These are phyloP conservation scores for Ennomos erosarius DNA, from an alignment of 2,888 invertebrate genomes.

Conservation along the genomic window DNA sequence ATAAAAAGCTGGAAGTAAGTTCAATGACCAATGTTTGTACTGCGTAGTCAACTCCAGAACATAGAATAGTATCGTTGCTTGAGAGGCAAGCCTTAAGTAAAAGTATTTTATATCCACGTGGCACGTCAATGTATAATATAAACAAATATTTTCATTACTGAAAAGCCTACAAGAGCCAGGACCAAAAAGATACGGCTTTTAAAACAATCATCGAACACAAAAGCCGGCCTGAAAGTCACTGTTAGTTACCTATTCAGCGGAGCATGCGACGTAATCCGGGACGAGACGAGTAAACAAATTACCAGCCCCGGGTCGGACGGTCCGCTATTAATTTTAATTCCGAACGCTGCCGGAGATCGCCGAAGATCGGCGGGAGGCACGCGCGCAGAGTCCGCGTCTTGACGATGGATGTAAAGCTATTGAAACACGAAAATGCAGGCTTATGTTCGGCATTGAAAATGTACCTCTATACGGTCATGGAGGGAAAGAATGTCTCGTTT, in stretches of 20 bases:
- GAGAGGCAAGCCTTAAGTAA: no score
- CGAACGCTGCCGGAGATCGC: slow-evolving; percentile 76
- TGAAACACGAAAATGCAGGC: slow-evolving; percentile 23
- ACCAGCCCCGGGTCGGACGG: slow-evolving; percentile 69
- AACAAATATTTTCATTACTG: slow-evolving; percentile 11
- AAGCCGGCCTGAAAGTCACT: slow-evolving; percentile 63
- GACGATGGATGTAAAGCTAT: slow-evolving; percentile 19
- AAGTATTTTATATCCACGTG: no score
- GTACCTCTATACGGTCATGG: slow-evolving; percentile 8
- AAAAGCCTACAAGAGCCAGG: neutral
- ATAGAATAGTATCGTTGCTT: no score
- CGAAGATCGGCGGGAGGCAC: slow-evolving; percentile 73
- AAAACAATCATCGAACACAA: slow-evolving; percentile 39
- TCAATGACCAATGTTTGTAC: no score
- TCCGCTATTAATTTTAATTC: slow-evolving; percentile 84
- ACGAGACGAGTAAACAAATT: slow-evolving; percentile 83
- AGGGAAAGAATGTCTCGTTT: neutral
- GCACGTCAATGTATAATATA: no score
- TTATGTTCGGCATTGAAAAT: slow-evolving; percentile 15
- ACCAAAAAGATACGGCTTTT: slow-evolving; percentile 25
- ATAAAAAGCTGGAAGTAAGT: no score
- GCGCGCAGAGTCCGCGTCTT: slow-evolving; percentile 50
- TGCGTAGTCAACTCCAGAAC: no score
- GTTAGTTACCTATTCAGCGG: slow-evolving; percentile 78
- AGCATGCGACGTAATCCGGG: slow-evolving; percentile 80